Percentiles rank a stretch among this genome's conserved stretches.
phyloP scores from a whole-genome alignment of 2,888 invertebrate species.

The Ptilodon capucinus region DNA sequence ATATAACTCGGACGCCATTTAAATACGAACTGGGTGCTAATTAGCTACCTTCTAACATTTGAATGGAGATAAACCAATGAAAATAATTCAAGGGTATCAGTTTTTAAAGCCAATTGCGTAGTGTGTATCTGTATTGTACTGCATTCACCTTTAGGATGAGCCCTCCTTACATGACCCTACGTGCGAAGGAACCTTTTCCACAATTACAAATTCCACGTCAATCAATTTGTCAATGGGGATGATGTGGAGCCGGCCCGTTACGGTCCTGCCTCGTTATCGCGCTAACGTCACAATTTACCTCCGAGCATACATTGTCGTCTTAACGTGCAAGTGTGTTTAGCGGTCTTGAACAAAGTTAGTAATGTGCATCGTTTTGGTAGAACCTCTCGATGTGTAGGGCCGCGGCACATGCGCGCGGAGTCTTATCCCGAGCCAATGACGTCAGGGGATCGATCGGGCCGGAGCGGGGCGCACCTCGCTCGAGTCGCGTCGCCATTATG shows the following conservation, averaged over 20 bases:
- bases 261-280: constrained; percentile 26
- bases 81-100: too few species aligned
- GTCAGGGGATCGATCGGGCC: constrained; percentile 70
- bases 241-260: constrained; percentile 37
- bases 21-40: too few species aligned
- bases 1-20: too few species aligned
- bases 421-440: constrained; percentile 54
- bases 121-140: too few species aligned
- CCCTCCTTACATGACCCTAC: neutral
- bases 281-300: neutral
- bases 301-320: constrained; percentile 13
- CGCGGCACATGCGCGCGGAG: constrained; percentile 45
- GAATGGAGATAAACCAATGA: too few species aligned
- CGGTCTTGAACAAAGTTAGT: neutral
- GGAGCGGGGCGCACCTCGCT: constrained; percentile 35
- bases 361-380: neutral
- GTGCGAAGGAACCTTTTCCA: neutral
- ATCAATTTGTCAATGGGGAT: constrained; percentile 71
- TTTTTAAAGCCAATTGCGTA: too few species aligned
- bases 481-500: constrained; percentile 31
- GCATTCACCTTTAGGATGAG: constrained; percentile 2
- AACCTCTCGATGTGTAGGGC: constrained; percentile 9
- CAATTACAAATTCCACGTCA: constrained; percentile 42
- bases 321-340: neutral
- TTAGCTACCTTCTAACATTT: too few species aligned